Conservation (phyloP, 2,888 invertebrate genomes). For the Drosophila limbata region DNA sequence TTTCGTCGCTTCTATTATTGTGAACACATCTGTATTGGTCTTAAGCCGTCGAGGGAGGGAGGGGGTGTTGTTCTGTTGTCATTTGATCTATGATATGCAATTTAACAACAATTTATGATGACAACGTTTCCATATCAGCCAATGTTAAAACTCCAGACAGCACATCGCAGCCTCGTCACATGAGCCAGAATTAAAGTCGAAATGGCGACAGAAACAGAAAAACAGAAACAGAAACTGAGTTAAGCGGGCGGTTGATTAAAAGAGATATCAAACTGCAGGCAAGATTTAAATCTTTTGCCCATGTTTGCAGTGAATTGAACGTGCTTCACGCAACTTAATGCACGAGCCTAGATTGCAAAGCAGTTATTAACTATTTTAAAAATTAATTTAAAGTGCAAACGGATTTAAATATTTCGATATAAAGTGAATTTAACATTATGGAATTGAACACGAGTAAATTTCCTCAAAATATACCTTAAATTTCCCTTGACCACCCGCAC, state of each 20-base stretch:
- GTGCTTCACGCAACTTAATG: conserved; percentile 10
- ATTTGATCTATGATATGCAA: conserved; percentile 72
- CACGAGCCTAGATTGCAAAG: conserved; percentile 2
- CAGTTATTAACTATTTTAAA: not conserved
- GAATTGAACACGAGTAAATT: not conserved
- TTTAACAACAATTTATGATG: conserved; percentile 70
- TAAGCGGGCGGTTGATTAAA: conserved; percentile 62
- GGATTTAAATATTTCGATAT: not conserved
- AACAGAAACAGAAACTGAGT: conserved; percentile 5
- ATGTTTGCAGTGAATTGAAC: conserved; percentile 8
- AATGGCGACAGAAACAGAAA: not conserved
- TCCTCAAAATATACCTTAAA: not conserved
- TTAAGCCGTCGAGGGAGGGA: conserved; percentile 6
- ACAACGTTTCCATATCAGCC: conserved; percentile 29
- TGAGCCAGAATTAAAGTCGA: conserved; percentile 17
- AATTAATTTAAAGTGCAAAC: conserved; percentile 5
- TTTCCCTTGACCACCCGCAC: conserved; percentile 5
- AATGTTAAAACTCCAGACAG: conserved; percentile 28
- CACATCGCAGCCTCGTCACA: conserved; percentile 31
- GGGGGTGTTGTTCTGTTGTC: conserved; percentile 32
- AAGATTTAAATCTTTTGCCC: conserved; percentile 23
- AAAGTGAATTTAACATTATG: not conserved
- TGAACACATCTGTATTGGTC: not conserved
- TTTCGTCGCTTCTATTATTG: not conserved
- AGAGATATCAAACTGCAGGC: conserved; percentile 51